A percentile compares a stretch with the other conserved stretches of the same genome.
Conservation (phyloP, 1,140 invertebrate species). For the Hycleus cichorii region DNA sequence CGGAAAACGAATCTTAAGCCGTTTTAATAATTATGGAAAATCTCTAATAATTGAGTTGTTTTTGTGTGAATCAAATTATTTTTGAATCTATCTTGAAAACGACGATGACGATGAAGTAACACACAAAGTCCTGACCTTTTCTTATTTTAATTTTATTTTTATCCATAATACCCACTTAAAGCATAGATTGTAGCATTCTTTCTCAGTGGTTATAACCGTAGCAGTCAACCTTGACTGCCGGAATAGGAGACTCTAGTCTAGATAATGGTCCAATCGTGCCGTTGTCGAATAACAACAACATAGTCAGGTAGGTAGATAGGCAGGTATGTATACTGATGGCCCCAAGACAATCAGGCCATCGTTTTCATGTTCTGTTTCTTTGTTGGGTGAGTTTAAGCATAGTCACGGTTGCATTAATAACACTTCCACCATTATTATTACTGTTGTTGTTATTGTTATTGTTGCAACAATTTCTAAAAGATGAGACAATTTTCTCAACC, state of each 20-base stretch:
- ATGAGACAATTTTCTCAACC: background rate
- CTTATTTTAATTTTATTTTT: no score
- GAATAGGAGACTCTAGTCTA: background rate
- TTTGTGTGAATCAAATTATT: no score
- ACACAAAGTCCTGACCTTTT: no score
- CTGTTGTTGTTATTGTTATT: constrained; percentile 4
- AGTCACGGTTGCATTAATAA: constrained; percentile 13
- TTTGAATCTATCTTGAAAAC: no score
- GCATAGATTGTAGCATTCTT: no score
- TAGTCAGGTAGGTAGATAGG: background rate
- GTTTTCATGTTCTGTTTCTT: constrained; percentile 3
- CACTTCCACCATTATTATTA: constrained; percentile 2
- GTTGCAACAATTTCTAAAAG: background rate
- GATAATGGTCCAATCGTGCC: constrained; percentile 9
- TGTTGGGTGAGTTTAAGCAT: constrained; percentile 2
- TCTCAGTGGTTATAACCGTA: background rate
- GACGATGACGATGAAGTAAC: no score
- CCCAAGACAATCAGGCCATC: constrained; percentile 7
- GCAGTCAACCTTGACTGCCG: constrained; percentile 11
- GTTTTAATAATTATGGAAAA: no score
- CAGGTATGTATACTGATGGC: constrained; percentile 7
- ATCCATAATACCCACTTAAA: no score
- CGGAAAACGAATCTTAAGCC: no score
- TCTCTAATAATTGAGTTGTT: no score
- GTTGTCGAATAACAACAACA: background rate